Conservation (phyloP, 1,140 invertebrate species). For the Panagrolaimus sp. region DNA sequence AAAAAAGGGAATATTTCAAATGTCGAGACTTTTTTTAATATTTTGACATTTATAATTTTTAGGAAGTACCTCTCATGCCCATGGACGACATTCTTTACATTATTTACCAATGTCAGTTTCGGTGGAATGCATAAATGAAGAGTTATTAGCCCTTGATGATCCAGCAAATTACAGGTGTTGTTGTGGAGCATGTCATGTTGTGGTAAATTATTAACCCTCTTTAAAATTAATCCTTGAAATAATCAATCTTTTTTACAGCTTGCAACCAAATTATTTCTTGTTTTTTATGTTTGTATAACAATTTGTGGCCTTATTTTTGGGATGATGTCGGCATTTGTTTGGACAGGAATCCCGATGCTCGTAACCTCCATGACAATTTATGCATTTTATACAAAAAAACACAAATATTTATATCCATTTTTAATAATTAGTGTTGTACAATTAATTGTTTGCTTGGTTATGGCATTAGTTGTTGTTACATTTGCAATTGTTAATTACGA, state of each 20-base stretch:
- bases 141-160: conserved; percentile 8
- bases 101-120: conserved; percentile 13
- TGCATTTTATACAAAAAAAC: conserved; percentile 38
- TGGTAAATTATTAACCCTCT: conserved; percentile 30
- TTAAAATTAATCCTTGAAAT: conserved; percentile 15
- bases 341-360: conserved; percentile 41
- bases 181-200: conserved; percentile 44
- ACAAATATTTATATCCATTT: conserved; percentile 50
- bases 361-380: conserved; percentile 41
- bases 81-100: background rate
- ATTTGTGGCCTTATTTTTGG: conserved; percentile 44
- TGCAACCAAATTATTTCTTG: conserved; percentile 46
- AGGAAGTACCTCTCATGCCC: conserved; percentile 1
- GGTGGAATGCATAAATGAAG: conserved; percentile 15
- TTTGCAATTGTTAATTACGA: conserved; percentile 46
- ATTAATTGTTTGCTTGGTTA: conserved; percentile 45
- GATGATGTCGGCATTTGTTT: conserved; percentile 46
- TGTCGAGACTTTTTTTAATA: background rate
- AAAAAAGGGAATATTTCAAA: background rate
- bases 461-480: conserved; percentile 35
- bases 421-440: conserved; percentile 49
- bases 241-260: conserved; percentile 28
- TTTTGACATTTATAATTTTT: conserved; percentile 4
- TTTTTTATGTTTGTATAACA: conserved; percentile 40
- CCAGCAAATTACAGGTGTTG: conserved; percentile 30